phyloP scores from a whole-genome alignment of 2,888 invertebrate species.

The Boloria euphrosyne region DNA sequence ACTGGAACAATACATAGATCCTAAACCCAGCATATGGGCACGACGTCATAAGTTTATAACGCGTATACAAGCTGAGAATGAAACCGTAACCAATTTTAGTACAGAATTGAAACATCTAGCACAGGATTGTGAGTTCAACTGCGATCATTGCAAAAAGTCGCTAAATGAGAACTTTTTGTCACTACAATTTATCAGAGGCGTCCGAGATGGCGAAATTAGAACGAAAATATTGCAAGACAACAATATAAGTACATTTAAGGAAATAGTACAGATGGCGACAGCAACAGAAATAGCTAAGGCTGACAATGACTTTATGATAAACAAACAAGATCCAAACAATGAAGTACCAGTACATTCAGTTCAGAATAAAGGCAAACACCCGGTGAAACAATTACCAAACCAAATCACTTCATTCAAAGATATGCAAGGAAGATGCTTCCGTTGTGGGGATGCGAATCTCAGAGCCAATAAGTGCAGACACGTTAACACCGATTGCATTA shows the following conservation, averaged over 20 bases:
- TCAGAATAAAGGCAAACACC: too few relatives aligned
- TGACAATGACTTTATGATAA: too few relatives aligned
- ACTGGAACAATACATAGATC: slow-evolving; percentile 2
- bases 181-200: slow-evolving; percentile 9
- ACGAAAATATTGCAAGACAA: slow-evolving; percentile 5
- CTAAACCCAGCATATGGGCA: slow-evolving; percentile 4
- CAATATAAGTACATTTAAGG: too few relatives aligned
- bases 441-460: too few relatives aligned
- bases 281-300: slow-evolving; percentile 1
- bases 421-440: too few relatives aligned
- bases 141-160: slow-evolving; percentile 1
- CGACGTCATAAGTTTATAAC: too few relatives aligned
- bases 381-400: too few relatives aligned
- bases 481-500: too few relatives aligned
- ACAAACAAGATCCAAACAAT: too few relatives aligned
- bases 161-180: neutral
- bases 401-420: too few relatives aligned
- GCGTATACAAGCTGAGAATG: neutral
- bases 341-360: too few relatives aligned
- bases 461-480: too few relatives aligned
- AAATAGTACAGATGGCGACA: slow-evolving; percentile 1
- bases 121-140: neutral
- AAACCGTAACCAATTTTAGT: neutral
- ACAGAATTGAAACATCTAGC: neutral
- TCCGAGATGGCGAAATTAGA: neutral